Base-by-base conservation (phyloP, 2,888 invertebrate species). In the Cephus sareptanus region DNA sequence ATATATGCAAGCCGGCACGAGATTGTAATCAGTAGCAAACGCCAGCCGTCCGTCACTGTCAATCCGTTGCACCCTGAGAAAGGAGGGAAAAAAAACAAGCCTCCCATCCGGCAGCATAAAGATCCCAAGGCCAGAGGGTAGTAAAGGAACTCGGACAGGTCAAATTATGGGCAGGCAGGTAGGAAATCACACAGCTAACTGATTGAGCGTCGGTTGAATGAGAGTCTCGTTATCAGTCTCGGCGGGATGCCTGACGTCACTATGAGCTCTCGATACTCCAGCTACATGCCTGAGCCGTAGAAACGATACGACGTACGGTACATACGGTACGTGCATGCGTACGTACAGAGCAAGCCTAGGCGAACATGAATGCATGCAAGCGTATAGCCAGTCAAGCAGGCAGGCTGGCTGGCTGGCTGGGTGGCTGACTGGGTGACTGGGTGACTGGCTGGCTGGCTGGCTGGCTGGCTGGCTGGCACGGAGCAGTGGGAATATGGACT, bases 21-120 rank as follows among this genome's bases (percentile, higher is more conserved):
- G 88, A 88, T 88, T 83, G 82, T 87, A 88, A 88, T 88, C 87
- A 83, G 81, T 85, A 83, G 77, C 83, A 81, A 85, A 84, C 83
- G 84, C 80, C 79, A 80, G 82, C 82, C 84, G 83, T 84, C 79
- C 84, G 84, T 83, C 86, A 80, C 86, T 85, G 83, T 81, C 81
- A 6, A 23, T 56, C 56, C 0, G 23, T 23, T 56, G 1, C 23
- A 23, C 56, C 56, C 23, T 56, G 23, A 56, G 56, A 56, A 23
- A 23, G 56, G 9, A 15, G 40, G 6, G 2, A 9, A 56, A 40
- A 40, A 23, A 56, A 56, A 56, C 56, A 56, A 56, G 23, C 23
- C 56, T 56, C 56, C 56, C 56, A 23, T 56, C 56, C 56, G 56
- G 56, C 2, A 23, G 56, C 56, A 23, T 9, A 23, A 56, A 23